Conservation (phyloP, 1,140 invertebrate genomes). For the Rhagoletis zephyria region DNA sequence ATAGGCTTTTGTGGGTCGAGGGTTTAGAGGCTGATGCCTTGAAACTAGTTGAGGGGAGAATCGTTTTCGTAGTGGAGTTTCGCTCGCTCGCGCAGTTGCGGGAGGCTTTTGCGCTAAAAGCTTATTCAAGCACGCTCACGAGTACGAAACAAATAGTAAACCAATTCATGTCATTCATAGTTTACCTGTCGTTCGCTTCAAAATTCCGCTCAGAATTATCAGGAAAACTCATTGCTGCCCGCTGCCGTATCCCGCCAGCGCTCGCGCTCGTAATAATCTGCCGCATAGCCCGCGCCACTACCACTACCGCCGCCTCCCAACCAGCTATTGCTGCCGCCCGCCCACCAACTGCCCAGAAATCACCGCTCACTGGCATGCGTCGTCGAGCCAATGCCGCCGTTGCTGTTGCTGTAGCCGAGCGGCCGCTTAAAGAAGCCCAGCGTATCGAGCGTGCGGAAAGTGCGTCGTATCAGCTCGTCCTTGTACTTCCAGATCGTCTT, state of each 20-base stretch:
- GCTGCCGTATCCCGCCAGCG: neutral
- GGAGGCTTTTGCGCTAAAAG: neutral
- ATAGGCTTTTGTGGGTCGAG: neutral
- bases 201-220: slow-evolving; percentile 46
- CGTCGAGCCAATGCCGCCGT: slow-evolving; percentile 65
- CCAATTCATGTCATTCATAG: neutral
- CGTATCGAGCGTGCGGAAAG: slow-evolving; percentile 80
- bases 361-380: slow-evolving; percentile 71
- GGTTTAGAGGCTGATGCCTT: neutral
- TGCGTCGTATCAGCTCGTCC: slow-evolving; percentile 81
- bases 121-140: neutral
- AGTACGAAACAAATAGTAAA: no score
- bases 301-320: slow-evolving; percentile 4
- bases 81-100: no score
- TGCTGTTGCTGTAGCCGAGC: slow-evolving; percentile 57
- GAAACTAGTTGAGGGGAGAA: neutral
- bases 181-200: neutral
- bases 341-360: slow-evolving; percentile 62
- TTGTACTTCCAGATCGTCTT: slow-evolving; percentile 91
- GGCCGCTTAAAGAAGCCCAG: slow-evolving; percentile 81
- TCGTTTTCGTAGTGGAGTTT: neutral
- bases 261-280: slow-evolving; percentile 31
- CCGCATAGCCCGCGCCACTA: neutral
- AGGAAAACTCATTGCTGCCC: slow-evolving; percentile 46
- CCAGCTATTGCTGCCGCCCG: slow-evolving; percentile 42